A percentile compares a stretch with the other conserved stretches of the same genome.
Evolutionary conservation across 2,797 vertebrate species (phyloP).

Genomic region (Fundulus diaphanus): DNA sequence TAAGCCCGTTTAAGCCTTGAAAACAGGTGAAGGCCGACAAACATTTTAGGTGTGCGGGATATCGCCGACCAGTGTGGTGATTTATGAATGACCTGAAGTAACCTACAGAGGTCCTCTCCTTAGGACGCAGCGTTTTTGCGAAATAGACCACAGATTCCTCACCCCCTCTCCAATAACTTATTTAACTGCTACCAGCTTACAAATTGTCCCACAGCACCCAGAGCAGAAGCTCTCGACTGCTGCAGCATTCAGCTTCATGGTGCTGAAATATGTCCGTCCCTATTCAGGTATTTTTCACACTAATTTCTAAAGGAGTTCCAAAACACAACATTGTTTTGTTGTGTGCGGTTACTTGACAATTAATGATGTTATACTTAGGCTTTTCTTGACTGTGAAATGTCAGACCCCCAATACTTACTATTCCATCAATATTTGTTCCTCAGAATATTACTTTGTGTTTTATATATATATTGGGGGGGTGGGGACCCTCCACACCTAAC

Average conservation of each 20-base stretch:
- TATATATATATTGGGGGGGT: not conserved
- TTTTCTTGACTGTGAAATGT: not conserved
- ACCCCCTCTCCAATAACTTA: too few species aligned
- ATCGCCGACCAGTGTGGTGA: not conserved
- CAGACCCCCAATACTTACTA: not conserved
- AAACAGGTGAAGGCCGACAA: too few species aligned
- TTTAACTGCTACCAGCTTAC: too few species aligned
- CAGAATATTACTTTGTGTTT: not conserved
- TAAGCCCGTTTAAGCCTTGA: too few species aligned
- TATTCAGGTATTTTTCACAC: not conserved
- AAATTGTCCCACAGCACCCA: too few species aligned
- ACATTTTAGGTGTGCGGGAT: not conserved
- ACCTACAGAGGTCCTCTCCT: too few species aligned
- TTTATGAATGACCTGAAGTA: not conserved
- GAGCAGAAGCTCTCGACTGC: not conserved
- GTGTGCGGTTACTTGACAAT: not conserved
- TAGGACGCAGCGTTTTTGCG: too few species aligned
- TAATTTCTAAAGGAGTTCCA: not conserved
- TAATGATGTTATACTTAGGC: not conserved
- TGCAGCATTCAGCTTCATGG: not conserved
- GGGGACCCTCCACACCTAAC: constrained; percentile 31
- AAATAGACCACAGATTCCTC: too few species aligned
- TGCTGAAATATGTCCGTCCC: too few species aligned
- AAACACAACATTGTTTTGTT: not conserved
- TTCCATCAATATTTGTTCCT: not conserved